These are phyloP conservation scores for Sitophilus oryzae DNA, from an alignment of 1,140 invertebrate species.

Conservation along the genomic window DNA sequence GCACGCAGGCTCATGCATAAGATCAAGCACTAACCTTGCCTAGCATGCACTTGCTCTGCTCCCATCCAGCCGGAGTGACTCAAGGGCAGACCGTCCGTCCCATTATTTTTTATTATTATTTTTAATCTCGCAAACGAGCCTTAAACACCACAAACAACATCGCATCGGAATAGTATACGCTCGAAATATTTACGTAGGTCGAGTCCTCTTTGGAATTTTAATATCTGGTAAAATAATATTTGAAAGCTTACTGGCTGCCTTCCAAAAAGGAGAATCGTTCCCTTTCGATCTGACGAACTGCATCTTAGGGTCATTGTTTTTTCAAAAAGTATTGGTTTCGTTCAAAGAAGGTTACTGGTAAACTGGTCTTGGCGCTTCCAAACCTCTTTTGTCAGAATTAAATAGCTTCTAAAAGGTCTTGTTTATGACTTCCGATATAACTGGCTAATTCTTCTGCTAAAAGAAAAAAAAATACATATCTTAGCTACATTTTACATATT, in stretches of 20 bases:
- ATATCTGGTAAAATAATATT: constrained; percentile 6
- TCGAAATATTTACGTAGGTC: not conserved
- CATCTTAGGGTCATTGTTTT: constrained; percentile 22
- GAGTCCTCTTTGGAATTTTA: not conserved
- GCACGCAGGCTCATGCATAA: constrained; percentile 5
- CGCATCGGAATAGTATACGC: not conserved
- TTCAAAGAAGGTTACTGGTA: not conserved
- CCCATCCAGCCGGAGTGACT: not conserved
- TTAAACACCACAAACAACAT: not conserved
- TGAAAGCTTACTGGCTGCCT: constrained; percentile 1
- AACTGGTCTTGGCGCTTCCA: constrained; percentile 7
- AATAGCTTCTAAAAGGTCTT: no score
- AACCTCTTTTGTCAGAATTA: no score
- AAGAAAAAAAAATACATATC: no score
- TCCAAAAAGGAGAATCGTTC: constrained; percentile 17
- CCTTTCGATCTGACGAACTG: constrained; percentile 14
- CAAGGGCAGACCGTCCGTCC: not conserved
- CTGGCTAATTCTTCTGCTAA: no score
- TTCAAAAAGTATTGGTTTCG: constrained; percentile 16
- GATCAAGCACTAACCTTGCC: constrained; percentile 6
- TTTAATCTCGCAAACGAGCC: not conserved
- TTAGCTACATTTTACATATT: no score
- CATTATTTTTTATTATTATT: not conserved
- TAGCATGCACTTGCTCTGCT: constrained; percentile 8
- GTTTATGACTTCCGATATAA: no score